Base-by-base conservation (phyloP, 2,888 invertebrate species). In the Microctonus aethiopoides region DNA sequence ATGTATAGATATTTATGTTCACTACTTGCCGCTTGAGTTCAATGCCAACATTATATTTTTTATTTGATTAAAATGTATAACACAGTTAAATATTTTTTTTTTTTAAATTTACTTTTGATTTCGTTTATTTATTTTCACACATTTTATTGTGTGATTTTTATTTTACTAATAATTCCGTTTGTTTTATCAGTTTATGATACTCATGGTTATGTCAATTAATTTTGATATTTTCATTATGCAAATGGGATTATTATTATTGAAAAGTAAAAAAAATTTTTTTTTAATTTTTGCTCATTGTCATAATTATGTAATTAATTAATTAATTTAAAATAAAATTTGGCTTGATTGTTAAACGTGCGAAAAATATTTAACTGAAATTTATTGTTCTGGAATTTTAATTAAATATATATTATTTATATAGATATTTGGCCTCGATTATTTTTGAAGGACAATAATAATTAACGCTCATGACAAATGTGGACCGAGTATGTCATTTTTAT, bases 391-490 rank as follows among this genome's bases (percentile, higher is more conserved):
- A 32, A 39, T 46, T 46, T 2, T n/a, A 46, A 46, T 46, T n/a
- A 16, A 46, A 46, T 46, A 66, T 46, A 66, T 9, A 60, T 54
- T 24, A 65, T 52, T 22, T 26, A 68, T 70, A 66, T 65, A 64
- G 64, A 64, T 51, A 64, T 56, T 16, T 64, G 65, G 29, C 70
- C 70, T 70, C 65, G 60, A 70, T 70, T 61, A 61, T 60, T 32
- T 65, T 26, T 52, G 65, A 70, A 70, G 70, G 70, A 70, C 70
- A 64, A 54, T 34, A 57, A 46, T 56, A 32, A 36, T n/a, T 41
- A 6, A 34, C 34, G 11, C 16, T 6, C 24, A 13, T 11, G 16
- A 41, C 63, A 41, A 22, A 9, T 63, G 56, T 34, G 64, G 59
- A 39, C 36, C 59, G 59, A 36, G 32, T 41, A 39, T 66, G 32